Base-by-base conservation (phyloP, 2,888 invertebrate species). In the Schrankia costaestrigalis region DNA sequence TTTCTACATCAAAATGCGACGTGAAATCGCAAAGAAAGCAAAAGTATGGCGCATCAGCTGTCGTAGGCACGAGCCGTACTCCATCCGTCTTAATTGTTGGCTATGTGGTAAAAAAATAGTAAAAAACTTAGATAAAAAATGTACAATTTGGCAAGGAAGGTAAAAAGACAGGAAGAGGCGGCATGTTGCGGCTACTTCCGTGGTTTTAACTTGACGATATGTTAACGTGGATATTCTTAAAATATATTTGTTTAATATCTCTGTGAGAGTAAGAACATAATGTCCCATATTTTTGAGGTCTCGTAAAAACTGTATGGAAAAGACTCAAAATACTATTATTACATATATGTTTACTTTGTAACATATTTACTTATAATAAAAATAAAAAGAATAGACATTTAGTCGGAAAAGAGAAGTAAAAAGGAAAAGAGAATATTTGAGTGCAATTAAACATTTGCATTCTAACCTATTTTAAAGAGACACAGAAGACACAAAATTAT, bases 181-280 rank as follows among this genome's bases (percentile, higher is more conserved):
- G 79, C 78, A 72, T 73, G 63, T 73, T 82, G 86, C 60, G 85
- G 84, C 63, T 51, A 80, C 80, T 86, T 86, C 86, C 86, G 86
- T 54, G 85, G 83, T 83, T 64, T 64, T 47, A 31, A 44, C 40
- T 46, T 35, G 8, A 15, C 27, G 60, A 4, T 24, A 32, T 41
- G 15, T 34, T 68, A 60, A 17, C 53, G 35, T 74, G 75, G 83
- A 80, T 43, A 32, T 49, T 28, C 23, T 27, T 18, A 17, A 9
- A n/a, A 7, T 15, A 21, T 10, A 14, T 19, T 22, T 13, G 8
- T 21, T 15, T 35, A 25, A 24, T n/a, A n/a, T n/a, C n/a, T n/a
- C n/a, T n/a, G n/a, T n/a, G n/a, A n/a, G n/a, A n/a, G n/a, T n/a
- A n/a, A n/a, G n/a, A n/a, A n/a, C n/a, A n/a, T n/a, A n/a, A n/a